These are phyloP conservation scores for Pangasianodon gigas DNA, from an alignment of 2,113 vertebrate genomes.

Conservation along the genomic window DNA sequence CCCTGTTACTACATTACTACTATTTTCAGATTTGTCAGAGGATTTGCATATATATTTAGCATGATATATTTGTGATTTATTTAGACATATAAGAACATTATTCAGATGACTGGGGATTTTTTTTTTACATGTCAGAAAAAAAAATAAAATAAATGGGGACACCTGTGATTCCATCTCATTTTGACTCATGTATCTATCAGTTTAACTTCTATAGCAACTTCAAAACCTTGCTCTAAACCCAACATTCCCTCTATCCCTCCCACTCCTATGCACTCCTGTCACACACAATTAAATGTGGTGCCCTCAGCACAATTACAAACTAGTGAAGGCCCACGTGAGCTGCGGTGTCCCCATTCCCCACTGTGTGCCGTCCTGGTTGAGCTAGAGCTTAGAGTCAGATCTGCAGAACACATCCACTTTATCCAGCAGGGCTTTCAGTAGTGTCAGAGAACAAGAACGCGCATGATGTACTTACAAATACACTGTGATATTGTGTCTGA, in stretches of 20 bases:
- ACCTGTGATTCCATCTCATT: background rate
- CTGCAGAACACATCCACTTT: slow-evolving; percentile 13
- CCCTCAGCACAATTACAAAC: slow-evolving; percentile 71
- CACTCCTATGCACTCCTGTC: slow-evolving; percentile 39
- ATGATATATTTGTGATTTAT: background rate
- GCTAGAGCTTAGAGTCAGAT: slow-evolving; percentile 14
- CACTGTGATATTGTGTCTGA: background rate
- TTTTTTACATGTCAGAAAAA: background rate
- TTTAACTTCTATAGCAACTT: background rate
- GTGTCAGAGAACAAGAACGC: background rate
- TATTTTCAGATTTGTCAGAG: background rate
- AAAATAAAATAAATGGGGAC: too few species aligned
- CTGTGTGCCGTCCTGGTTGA: background rate
- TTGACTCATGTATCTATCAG: background rate
- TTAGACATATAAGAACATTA: background rate
- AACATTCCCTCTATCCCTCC: background rate
- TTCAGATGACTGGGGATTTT: background rate
- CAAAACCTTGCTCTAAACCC: background rate
- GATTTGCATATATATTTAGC: background rate
- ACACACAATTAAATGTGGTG: slow-evolving; percentile 74
- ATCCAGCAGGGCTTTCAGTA: slow-evolving; percentile 5
- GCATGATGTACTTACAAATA: background rate
- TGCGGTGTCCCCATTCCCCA: slow-evolving; percentile 35
- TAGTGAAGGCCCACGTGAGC: slow-evolving; percentile 68
- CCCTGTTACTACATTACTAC: background rate